Conservation (phyloP, 2,797 vertebrate genomes). For the Columba guinea region DNA sequence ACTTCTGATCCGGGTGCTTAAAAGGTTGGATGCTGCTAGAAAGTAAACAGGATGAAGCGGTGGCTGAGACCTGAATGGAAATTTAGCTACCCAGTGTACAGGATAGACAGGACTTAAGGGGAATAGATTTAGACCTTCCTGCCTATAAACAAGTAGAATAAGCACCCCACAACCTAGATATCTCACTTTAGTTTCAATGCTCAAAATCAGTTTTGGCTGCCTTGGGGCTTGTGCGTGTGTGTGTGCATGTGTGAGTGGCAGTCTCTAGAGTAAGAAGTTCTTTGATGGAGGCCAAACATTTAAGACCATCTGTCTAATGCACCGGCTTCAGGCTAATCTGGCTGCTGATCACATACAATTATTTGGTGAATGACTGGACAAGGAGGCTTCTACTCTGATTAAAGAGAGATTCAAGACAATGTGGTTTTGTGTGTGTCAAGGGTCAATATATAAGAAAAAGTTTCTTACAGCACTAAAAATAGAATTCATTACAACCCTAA, state of each 20-base stretch:
- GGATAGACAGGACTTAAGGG: background rate
- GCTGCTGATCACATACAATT: slow-evolving; percentile 53
- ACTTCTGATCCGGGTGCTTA: background rate
- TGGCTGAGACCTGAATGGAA: background rate
- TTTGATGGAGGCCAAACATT: background rate
- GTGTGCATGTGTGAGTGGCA: background rate
- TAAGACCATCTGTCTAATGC: slow-evolving; percentile 5
- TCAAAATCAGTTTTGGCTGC: background rate
- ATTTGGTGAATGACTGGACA: slow-evolving; percentile 27
- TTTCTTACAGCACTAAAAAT: slow-evolving; percentile 77
- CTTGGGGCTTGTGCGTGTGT: background rate
- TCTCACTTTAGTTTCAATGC: background rate
- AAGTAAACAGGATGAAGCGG: background rate
- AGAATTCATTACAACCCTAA: slow-evolving; percentile 82
- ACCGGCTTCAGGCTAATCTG: slow-evolving; percentile 9
- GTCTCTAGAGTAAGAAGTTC: background rate
- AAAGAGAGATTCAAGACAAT: slow-evolving; percentile 43
- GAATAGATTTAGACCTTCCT: background rate
- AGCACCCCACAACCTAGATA: background rate
- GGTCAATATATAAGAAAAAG: slow-evolving; percentile 81
- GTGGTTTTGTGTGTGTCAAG: slow-evolving; percentile 79
- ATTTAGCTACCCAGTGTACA: background rate
- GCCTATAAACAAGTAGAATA: background rate
- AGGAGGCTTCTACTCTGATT: slow-evolving; percentile 42
- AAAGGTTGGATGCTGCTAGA: background rate